Evolutionary conservation across 2,797 vertebrate species (phyloP), one percentile per base, ranked within the genome.

Genomic region (Mus minutoides): DNA sequence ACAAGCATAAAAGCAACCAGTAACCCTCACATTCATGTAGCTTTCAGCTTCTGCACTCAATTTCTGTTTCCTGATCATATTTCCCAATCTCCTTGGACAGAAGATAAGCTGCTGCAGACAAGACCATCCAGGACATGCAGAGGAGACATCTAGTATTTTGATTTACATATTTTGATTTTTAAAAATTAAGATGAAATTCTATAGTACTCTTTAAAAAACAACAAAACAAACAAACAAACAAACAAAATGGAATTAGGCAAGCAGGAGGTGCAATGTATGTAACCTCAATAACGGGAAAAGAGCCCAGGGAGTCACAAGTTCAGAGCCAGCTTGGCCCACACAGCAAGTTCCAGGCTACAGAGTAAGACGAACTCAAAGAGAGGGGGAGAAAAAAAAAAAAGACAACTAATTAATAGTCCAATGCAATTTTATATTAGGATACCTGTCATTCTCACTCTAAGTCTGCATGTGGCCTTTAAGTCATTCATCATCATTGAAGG

Each of bases 101-200:
- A 85, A 31, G 64, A 40, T 49, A 56, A 54, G 34, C 31, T 83
- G 40, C 56, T 29, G 40, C 56, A 43, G 5, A 17, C 0, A 22
- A 0, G 46, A 56, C n/a, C 37, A 5, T n/a, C 40, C 22, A 17
- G 6, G 16, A 40, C 46, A 76, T 3, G 29, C 58, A 78, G 85
- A 80, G 49, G 71, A 58, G 46, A 73, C 19, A 1, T 75, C 84
- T 71, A 49, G 54, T 49, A 76, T 40, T 94, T 26, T 71, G 24
- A 73, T 62, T 96, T 71, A 62, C 34, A 8, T 22, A 58, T 58
- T 58, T 96, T 52, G 4, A 34, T n/a, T 4, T 94, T 94, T 94
- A 86, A 67, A 19, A 46, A 84, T 67, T 56, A 73, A 94, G 92
- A n/a, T 52, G 69, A 96, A 87, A 95, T 89, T 69, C 24, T 24